Conservation (phyloP, 2,113 vertebrate genomes). For the Cebidichthys violaceus region DNA sequence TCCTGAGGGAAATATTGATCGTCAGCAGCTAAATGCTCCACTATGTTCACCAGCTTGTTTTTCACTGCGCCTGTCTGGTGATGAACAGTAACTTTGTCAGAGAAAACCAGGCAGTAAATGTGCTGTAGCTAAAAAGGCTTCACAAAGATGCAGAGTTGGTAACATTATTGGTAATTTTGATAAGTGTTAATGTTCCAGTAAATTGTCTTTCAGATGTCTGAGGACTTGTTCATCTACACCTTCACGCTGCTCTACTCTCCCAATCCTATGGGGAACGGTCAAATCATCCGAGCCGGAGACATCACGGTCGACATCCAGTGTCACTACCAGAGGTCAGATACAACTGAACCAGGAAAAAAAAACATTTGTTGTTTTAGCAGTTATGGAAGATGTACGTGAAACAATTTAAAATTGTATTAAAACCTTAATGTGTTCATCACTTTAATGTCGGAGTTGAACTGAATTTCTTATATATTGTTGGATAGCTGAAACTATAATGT, state of each 20-base stretch:
- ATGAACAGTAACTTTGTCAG: background rate
- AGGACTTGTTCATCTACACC: constrained; percentile 69
- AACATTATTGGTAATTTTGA: background rate
- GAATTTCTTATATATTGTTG: background rate
- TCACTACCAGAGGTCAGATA: constrained; percentile 69
- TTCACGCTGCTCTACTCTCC: constrained; percentile 71
- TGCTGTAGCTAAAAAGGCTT: background rate
- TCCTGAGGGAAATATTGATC: background rate
- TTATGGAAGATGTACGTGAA: background rate
- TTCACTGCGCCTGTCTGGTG: background rate
- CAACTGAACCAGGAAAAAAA: too few species aligned
- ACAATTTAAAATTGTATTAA: too few species aligned
- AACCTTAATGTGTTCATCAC: too few species aligned
- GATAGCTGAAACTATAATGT: background rate
- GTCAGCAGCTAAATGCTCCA: background rate
- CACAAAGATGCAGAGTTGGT: background rate
- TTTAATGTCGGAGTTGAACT: background rate
- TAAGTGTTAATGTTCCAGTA: background rate
- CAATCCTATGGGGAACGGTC: constrained; percentile 33
- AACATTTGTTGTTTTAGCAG: background rate
- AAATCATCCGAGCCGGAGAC: constrained; percentile 55
- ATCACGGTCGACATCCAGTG: constrained; percentile 63
- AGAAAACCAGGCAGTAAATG: background rate
- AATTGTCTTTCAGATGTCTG: constrained; percentile 61
- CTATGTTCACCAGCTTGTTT: background rate